Percentiles rank a stretch among this genome's conserved stretches.
Conservation (phyloP, 2,888 invertebrate genomes). For the Pharmacophagus antenor region DNA sequence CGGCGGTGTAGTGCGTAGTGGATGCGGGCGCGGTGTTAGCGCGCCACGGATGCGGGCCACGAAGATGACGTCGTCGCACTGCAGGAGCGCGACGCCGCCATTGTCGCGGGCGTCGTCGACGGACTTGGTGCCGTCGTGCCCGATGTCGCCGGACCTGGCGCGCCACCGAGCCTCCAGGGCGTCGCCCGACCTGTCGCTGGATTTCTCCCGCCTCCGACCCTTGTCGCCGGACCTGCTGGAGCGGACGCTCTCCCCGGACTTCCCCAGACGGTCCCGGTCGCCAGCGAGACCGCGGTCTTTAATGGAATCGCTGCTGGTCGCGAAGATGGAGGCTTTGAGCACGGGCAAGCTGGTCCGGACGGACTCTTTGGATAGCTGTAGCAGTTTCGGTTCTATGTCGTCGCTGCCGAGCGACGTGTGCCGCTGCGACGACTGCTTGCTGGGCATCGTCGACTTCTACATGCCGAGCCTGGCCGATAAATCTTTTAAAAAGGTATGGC, state of each 20-base stretch:
- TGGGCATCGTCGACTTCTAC: conserved; percentile 90
- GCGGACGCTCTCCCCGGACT: conserved; percentile 70
- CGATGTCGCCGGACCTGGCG: conserved; percentile 64
- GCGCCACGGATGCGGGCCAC: conserved; percentile 66
- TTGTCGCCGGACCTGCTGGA: conserved; percentile 68
- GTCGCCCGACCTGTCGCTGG: conserved; percentile 66
- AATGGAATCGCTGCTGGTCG: conserved; percentile 90
- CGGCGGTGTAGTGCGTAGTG: conserved; percentile 21
- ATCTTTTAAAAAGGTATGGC: conserved; percentile 82
- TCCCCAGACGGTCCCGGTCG: conserved; percentile 68
- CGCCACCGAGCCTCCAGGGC: conserved; percentile 50
- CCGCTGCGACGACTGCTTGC: conserved; percentile 90
- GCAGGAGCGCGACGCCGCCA: conserved; percentile 76
- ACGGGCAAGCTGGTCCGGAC: conserved; percentile 83
- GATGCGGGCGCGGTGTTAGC: conserved; percentile 37
- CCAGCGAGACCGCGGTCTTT: conserved; percentile 86
- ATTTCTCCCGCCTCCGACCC: conserved; percentile 58
- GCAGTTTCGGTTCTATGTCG: conserved; percentile 85
- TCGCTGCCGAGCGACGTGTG: conserved; percentile 88
- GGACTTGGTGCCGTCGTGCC: conserved; percentile 50
- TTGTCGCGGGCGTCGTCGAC: conserved; percentile 72
- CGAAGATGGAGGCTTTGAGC: conserved; percentile 89
- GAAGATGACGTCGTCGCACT: conserved; percentile 77
- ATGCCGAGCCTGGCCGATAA: conserved; percentile 77
- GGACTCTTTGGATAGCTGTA: conserved; percentile 88